Base-by-base conservation (phyloP, 2,113 vertebrate species). In the Illadopsis cleaveri region DNA sequence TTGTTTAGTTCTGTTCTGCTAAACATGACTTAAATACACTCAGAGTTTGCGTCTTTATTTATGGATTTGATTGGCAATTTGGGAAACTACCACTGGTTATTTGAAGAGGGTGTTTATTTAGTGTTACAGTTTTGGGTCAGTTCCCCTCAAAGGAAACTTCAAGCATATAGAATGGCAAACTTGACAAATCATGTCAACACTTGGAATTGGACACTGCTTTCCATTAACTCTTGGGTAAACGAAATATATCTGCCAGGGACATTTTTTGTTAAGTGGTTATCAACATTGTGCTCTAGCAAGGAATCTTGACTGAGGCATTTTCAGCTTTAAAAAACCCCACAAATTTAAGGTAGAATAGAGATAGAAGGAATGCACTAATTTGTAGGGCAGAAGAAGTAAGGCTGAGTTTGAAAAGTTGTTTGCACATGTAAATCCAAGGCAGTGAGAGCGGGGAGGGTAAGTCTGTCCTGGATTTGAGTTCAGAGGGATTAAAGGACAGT, bases 91-190 rank as follows among this genome's bases (percentile, higher is more conserved):
- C 91, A 90, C 35, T 68, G 92, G 91, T 95, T 97, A 96, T 97
- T 96, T 96, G 86, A 90, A 90, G 75, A 94, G 81, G 4, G 11
- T 96, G 96, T 97, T 96, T 98, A 95, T 94, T 96, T 92, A 89
- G 90, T 92, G 96, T 95, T 96, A 90, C 96, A n/a, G 60, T 93
- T 96, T 81, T 42, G 75, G 97, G 97, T 97, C 91, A 65, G 82
- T 88, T 97, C 82, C 93, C 81, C 95, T 96, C 96, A 96, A 97
- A 97, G 92, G 72, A 93, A 86, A 68, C 90, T 90, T 97, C 92
- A 82, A 72, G 90, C 88, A 72, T n/a, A 83, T 90, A 64, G 92
- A 91, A 81, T 57, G 53, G 81, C 84, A 84, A 92, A 81, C 79
- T 51, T 92, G 89, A 94, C 91, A 83, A 77, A 64, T 95, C 86